Evolutionary conservation across 1,140 invertebrate species (phyloP), one percentile per base, ranked within the genome.

Genomic region (Trissolcus basalis): DNA sequence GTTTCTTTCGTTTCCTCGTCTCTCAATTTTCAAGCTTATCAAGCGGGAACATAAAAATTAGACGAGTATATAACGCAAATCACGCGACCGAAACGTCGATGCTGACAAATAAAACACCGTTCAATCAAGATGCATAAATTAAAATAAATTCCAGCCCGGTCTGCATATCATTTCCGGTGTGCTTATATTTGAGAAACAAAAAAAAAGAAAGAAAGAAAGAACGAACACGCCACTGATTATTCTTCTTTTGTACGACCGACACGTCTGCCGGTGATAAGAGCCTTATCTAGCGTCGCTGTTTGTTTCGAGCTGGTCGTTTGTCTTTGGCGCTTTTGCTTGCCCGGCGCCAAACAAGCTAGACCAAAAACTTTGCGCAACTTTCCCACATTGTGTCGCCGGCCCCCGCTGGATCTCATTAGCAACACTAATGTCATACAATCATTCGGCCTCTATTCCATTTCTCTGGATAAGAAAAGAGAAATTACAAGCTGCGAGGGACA

Each of bases 401-500:
- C 11, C 5, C 49, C 16, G 33, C 47, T 49, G 16, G 53, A 59
- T 61, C 67, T 70, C 48, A 70, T 70, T 61, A 70, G 35, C 35
- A 35, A 35, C 19, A 27, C 27, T 59, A 68, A 59, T 68, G 58
- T n/a, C 16, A 51, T 68, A 47, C 49, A 68, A 68, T 70, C 58
- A 70, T n/a, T 3, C 0, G 12, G 1, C 0, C n/a, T 54, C 67
- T 70, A 60, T 70, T 54, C 32, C n/a, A 33, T 55, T 60, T 43
- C 35, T 41, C 33, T 43, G 33, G 49, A 43, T 50, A 70, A 63
- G 61, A 58, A 51, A 70, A 51, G 61, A 55, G 1, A 70, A 70
- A 70, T 70, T 70, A 70, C 56, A 70, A n/a, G 32, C 39, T 12
- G n/a, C n/a, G 45, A 49, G 39, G 44, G 50, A 61, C 56, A 70